These are phyloP conservation scores for Tricholaema leucomelas DNA, from an alignment of 2,113 vertebrate genomes.

Conservation along the genomic window DNA sequence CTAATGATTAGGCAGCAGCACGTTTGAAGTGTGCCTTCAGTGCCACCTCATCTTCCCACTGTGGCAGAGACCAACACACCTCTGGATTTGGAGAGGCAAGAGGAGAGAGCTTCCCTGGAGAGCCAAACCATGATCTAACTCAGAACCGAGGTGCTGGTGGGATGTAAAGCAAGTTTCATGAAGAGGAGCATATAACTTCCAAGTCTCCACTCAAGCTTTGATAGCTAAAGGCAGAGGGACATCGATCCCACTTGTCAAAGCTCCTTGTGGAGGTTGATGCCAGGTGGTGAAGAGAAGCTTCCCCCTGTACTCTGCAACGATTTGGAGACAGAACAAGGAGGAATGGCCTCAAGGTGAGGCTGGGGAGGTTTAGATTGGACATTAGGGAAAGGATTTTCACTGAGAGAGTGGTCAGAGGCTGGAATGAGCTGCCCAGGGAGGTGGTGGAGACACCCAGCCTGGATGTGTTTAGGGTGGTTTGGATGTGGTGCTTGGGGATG, in stretches of 20 bases:
- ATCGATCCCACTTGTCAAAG: accelerated
- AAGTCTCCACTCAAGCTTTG: not conserved
- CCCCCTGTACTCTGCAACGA: slow-evolving; percentile 12
- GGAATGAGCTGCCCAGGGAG: no score
- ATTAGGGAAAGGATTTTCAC: no score
- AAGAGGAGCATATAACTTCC: not conserved
- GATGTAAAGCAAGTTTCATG: not conserved
- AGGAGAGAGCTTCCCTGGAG: not conserved
- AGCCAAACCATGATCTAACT: not conserved
- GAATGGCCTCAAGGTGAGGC: no score
- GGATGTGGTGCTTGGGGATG: no score
- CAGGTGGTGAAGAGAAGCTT: slow-evolving; percentile 20
- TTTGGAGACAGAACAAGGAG: no score
- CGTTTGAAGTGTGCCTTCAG: accelerated
- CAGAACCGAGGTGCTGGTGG: accelerated
- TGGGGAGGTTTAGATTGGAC: no score
- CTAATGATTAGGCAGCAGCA: not conserved
- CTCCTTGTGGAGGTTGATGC: not conserved
- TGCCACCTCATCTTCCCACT: not conserved
- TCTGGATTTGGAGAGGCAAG: not conserved
- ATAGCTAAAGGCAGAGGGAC: not conserved
- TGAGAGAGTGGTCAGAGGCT: no score
- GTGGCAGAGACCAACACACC: accelerated
- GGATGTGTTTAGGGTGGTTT: no score
- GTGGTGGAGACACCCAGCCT: no score